Evolutionary conservation across 1,140 invertebrate species (phyloP).

Genomic region (Stegodyphus mimosarum): DNA sequence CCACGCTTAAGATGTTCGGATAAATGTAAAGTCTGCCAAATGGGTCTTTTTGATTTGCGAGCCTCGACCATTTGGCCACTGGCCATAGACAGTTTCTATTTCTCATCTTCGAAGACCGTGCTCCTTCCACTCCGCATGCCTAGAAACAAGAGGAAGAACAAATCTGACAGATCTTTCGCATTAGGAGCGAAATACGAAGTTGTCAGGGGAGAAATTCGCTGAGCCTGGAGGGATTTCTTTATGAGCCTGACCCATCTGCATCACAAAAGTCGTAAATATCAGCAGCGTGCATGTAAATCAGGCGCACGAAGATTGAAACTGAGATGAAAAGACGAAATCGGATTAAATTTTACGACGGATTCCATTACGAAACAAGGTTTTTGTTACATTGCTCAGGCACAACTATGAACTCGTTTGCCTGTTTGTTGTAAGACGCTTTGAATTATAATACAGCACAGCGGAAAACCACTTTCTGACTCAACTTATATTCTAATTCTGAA

Average conservation of each 20-base stretch:
- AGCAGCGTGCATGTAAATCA: conserved; percentile 2
- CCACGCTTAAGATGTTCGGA: too few species aligned
- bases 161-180: not conserved
- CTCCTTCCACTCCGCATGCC: not conserved
- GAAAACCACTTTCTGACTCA: not conserved
- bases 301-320: not conserved
- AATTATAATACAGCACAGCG: not conserved
- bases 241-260: conserved; percentile 10
- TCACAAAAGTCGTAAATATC: conserved; percentile 15
- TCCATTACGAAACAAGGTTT: not conserved
- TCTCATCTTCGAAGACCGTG: too few species aligned
- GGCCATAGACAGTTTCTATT: too few species aligned
- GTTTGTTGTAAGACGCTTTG: too few species aligned
- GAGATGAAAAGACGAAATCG: not conserved
- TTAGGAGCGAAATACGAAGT: not conserved
- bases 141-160: not conserved
- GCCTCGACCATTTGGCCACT: too few species aligned
- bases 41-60: too few species aligned
- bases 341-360: conserved; percentile 2
- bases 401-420: too few species aligned
- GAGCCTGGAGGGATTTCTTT: not conserved
- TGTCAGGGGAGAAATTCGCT: conserved; percentile 4
- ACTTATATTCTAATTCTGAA: not conserved
- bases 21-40: too few species aligned
- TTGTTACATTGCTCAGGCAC: too few species aligned